Evolutionary conservation across 2,113 vertebrate species (phyloP).

Genomic region (Hypomesus transpacificus): DNA sequence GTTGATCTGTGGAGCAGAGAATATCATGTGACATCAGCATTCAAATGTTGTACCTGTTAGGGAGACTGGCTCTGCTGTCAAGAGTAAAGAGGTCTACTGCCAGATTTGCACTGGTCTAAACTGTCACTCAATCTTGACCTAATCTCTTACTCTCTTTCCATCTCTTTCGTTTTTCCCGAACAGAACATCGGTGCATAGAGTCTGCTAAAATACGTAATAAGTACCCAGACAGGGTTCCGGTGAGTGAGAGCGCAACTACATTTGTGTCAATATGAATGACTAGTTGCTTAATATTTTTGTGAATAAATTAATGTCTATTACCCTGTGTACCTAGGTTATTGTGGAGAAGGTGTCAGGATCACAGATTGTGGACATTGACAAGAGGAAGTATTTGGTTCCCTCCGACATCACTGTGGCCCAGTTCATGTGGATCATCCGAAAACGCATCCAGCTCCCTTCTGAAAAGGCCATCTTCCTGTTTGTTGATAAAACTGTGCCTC

Average conservation of each 20-base stretch:
- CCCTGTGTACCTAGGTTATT: conserved; percentile 73
- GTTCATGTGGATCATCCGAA: conserved; percentile 99
- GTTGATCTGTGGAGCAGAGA: background rate
- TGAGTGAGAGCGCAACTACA: conserved; percentile 65
- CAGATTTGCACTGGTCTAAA: background rate
- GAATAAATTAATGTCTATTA: background rate
- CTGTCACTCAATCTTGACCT: background rate
- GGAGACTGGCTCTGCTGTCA: background rate
- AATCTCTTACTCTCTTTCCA: background rate
- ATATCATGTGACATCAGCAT: background rate
- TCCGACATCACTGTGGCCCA: conserved; percentile 99
- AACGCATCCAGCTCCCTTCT: conserved; percentile 97
- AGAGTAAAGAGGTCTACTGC: background rate
- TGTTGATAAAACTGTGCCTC: conserved; percentile 97
- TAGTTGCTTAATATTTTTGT: background rate
- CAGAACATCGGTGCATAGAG: conserved; percentile 95
- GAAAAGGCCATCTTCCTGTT: conserved; percentile 99
- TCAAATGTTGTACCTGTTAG: background rate
- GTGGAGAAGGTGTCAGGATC: conserved; percentile 91
- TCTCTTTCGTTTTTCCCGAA: conserved; percentile 8
- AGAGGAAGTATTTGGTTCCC: conserved; percentile 97
- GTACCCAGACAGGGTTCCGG: conserved; percentile 94
- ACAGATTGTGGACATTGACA: conserved; percentile 96
- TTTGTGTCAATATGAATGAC: background rate
- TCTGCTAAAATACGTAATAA: conserved; percentile 95